phyloP scores from a whole-genome alignment of 1,140 invertebrate species.

The Scaptomyza pallida region DNA sequence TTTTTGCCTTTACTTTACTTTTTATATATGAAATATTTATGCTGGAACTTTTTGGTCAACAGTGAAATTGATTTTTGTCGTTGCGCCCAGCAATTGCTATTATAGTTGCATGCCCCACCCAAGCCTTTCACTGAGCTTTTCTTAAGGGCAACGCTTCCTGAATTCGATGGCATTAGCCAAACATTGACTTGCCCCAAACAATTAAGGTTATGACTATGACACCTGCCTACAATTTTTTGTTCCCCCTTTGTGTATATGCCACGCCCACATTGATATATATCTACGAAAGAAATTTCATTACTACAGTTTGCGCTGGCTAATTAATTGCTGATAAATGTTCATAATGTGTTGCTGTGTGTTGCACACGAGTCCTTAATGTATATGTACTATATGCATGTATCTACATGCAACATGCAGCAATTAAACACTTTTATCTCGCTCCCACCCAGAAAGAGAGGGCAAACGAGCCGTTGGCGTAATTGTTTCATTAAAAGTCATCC shows the following conservation, averaged over 20 bases:
- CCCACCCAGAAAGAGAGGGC: slow-evolving; percentile 2
- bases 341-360: not conserved
- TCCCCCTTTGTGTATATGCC: too few species aligned
- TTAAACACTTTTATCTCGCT: slow-evolving; percentile 54
- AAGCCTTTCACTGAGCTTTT: not conserved
- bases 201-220: slow-evolving; percentile 23
- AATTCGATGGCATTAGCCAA: not conserved
- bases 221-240: not conserved
- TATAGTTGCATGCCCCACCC: slow-evolving; percentile 11
- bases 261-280: not conserved
- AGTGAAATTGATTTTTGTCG: slow-evolving; percentile 74
- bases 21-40: slow-evolving; percentile 75
- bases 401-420: slow-evolving; percentile 48
- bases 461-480: slow-evolving; percentile 12
- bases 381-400: too few species aligned
- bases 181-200: slow-evolving; percentile 26
- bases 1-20: slow-evolving; percentile 28
- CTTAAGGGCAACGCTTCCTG: not conserved
- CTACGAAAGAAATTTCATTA: slow-evolving; percentile 38
- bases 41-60: slow-evolving; percentile 67
- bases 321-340: slow-evolving; percentile 50
- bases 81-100: slow-evolving; percentile 19
- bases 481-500: slow-evolving; percentile 11
- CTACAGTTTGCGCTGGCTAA: slow-evolving; percentile 37
- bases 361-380: slow-evolving; percentile 6